These are phyloP conservation scores for Ricordea florida DNA, from an alignment of 92 coral and sea anemone species.

Conservation along the genomic window DNA sequence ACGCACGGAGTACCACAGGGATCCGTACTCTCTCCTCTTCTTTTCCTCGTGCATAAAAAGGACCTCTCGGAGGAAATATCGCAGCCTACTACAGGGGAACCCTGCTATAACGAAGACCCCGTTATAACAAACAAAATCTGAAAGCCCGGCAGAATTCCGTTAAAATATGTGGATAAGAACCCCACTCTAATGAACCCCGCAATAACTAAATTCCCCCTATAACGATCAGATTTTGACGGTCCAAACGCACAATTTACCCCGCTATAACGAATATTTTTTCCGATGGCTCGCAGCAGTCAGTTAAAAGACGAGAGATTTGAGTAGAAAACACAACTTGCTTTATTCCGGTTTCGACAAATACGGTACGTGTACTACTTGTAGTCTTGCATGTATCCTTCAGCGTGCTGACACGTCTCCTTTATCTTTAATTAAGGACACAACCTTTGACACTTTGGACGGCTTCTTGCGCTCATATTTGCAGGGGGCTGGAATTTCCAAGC, in stretches of 20 bases:
- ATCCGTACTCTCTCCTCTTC: too few relatives aligned
- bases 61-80: background rate
- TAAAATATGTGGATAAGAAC: background rate
- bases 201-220: constrained; percentile 12
- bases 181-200: background rate
- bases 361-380: too few relatives aligned
- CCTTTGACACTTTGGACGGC: constrained; percentile 31
- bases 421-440: constrained; percentile 20
- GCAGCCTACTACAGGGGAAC: background rate
- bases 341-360: constrained; percentile 6
- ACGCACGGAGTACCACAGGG: too few relatives aligned
- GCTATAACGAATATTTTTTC: constrained; percentile 54
- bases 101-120: constrained; percentile 34
- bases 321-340: constrained; percentile 3
- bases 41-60: too few relatives aligned
- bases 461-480: constrained; percentile 36
- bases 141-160: constrained; percentile 19
- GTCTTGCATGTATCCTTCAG: too few relatives aligned
- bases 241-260: constrained; percentile 48
- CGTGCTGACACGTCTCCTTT: constrained; percentile 4
- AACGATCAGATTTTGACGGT: constrained; percentile 42
- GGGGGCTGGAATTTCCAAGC: constrained; percentile 48
- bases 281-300: constrained; percentile 13
- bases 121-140: constrained; percentile 1
- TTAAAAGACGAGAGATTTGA: constrained; percentile 1